Evolutionary conservation across 2,797 vertebrate species (phyloP).

Genomic region (Urocyon cinereoargenteus): DNA sequence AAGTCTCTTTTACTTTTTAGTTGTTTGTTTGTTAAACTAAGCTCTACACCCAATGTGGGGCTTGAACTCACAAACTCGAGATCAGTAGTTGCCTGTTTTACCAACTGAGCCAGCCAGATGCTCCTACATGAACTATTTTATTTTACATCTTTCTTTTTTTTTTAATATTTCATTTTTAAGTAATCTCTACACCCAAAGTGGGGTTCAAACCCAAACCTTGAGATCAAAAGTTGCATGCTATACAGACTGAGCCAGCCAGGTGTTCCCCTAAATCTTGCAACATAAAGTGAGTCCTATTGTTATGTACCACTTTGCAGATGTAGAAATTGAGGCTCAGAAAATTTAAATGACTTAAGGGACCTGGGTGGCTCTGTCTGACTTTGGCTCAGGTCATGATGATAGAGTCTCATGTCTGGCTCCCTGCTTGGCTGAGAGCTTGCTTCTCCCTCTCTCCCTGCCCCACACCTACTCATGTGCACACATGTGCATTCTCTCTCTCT

Average conservation of each 20-base stretch:
- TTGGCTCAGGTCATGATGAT: no score
- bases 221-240: background rate
- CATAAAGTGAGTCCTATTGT: background rate
- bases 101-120: background rate
- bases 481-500: no score
- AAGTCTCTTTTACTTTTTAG: background rate
- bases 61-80: background rate
- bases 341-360: background rate
- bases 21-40: background rate
- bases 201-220: background rate
- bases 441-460: no score
- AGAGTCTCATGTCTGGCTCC: no score
- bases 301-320: background rate
- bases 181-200: background rate
- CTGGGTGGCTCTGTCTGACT: no score
- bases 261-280: background rate
- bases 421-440: no score
- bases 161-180: background rate
- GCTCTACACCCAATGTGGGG: background rate
- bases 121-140: background rate
- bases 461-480: no score
- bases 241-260: background rate
- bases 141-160: background rate
- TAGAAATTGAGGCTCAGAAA: background rate
- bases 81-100: background rate